phyloP scores from a whole-genome alignment of 2,113 vertebrate genomes.

The Lepisosteus oculatus region DNA sequence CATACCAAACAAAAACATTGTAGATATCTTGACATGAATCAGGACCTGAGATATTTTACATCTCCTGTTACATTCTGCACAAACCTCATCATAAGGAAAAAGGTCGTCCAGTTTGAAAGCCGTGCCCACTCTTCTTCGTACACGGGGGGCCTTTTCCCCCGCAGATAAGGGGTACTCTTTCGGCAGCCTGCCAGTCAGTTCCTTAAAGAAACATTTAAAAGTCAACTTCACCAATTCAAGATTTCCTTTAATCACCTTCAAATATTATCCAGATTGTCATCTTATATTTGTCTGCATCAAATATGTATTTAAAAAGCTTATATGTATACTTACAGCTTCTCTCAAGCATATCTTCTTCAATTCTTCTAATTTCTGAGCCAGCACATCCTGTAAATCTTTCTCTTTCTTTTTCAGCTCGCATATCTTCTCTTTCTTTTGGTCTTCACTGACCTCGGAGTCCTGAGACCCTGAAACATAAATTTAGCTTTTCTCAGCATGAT shows the following conservation, averaged over 20 bases:
- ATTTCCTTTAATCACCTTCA: not conserved
- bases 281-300: not conserved
- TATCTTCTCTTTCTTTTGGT: conserved; percentile 91
- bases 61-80: conserved; percentile 3
- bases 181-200: conserved; percentile 86
- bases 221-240: not conserved
- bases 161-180: conserved; percentile 84
- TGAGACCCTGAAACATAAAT: conserved; percentile 72
- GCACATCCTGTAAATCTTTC: conserved; percentile 78
- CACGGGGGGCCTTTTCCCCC: conserved; percentile 81
- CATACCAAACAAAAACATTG: too few relatives aligned
- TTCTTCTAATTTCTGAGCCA: conserved; percentile 83
- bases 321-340: conserved; percentile 81
- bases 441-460: conserved; percentile 86
- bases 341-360: conserved; percentile 89
- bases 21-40: too few relatives aligned
- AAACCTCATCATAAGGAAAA: conserved; percentile 80
- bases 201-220: conserved; percentile 59
- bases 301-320: not conserved
- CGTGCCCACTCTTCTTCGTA: conserved; percentile 82
- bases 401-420: conserved; percentile 86
- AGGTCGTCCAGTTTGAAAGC: conserved; percentile 85
- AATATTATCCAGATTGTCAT: not conserved
- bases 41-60: too few relatives aligned
- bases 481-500: too few relatives aligned